Base-by-base conservation (phyloP, 2,113 vertebrate genomes). In the Pheucticus melanocephalus region DNA sequence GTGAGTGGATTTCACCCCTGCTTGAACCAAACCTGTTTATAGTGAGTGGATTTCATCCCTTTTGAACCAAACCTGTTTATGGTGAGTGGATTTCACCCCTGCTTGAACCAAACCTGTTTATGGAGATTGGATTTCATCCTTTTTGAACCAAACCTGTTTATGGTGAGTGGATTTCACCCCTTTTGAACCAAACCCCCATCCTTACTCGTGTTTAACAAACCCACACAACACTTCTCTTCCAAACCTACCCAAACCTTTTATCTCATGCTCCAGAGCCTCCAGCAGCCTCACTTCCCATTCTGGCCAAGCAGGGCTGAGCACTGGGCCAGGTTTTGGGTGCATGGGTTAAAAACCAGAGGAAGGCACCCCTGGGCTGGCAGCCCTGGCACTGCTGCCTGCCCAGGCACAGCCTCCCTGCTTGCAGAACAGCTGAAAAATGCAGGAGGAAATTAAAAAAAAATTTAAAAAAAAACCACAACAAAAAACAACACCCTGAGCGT, bases 181-280 rank as follows among this genome's bases (percentile, higher is more conserved):
- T 82, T 66, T 64, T 13, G 51, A 72, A 59, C 18, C 20, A 63
- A 76, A 68, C 33, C 0, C 12, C 24, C 8, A 6, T 11, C 40
- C 48, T 28, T 33, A 21, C 2, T 12, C 2, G 19, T 3, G 5
- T 15, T 76, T 18, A 35, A 42, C 70, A 51, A 85, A 64, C 2
- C 63, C 75, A 51, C 30, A 5, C 33, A 13, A 9, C 1, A 0
- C 4, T 90, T 72, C 70, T 48, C 24, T 20, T 37, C 37, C 73
- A 22, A 35, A 61, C 20, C 8, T 80, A 31, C 68, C 56, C 56
- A n/a, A n/a, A 66, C 7, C 76, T 33, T 27, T 47, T 17, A 10
- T 5, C 25, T 30, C 1, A 0, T 3, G 2, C 33, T 2, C 22
- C 8, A 1, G 21, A 1, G 33, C 59, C 60, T 21, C 56, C 82